Evolutionary conservation across 2,797 vertebrate genomes (phyloP).

Genomic region (Adelosebastes latens): DNA sequence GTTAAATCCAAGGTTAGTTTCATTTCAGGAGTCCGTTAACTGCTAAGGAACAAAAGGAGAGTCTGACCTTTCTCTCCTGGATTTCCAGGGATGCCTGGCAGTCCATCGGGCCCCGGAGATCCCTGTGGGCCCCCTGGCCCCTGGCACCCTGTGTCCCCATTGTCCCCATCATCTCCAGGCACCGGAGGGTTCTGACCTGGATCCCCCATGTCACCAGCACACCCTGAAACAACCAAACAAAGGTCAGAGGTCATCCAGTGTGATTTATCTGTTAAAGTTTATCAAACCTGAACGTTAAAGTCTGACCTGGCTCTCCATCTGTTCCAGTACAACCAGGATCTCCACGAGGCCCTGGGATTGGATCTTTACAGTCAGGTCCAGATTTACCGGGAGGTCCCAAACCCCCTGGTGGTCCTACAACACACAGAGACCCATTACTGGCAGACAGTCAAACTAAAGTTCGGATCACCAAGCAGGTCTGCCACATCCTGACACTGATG

Average conservation of each 20-base stretch:
- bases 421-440: not conserved
- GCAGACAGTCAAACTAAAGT: not conserved
- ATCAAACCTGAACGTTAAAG: not conserved
- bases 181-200: slow-evolving; percentile 62
- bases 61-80: slow-evolving; percentile 76
- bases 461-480: not conserved
- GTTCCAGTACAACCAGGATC: slow-evolving; percentile 67
- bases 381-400: slow-evolving; percentile 63
- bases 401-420: slow-evolving; percentile 70
- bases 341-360: slow-evolving; percentile 62
- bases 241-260: not conserved
- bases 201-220: slow-evolving; percentile 63
- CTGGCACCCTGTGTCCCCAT: slow-evolving; percentile 61
- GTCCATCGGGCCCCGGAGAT: slow-evolving; percentile 59
- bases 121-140: slow-evolving; percentile 71
- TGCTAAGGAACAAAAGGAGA: not conserved
- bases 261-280: not conserved
- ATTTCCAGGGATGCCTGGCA: slow-evolving; percentile 59
- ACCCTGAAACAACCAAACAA: slow-evolving; percentile 62
- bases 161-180: slow-evolving; percentile 71
- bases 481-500: not conserved
- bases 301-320: slow-evolving; percentile 75
- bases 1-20: too few relatives aligned
- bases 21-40: too few relatives aligned
- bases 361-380: slow-evolving; percentile 66